phyloP scores from a whole-genome alignment of 2,797 vertebrate species.

The Ciconia nigra region DNA sequence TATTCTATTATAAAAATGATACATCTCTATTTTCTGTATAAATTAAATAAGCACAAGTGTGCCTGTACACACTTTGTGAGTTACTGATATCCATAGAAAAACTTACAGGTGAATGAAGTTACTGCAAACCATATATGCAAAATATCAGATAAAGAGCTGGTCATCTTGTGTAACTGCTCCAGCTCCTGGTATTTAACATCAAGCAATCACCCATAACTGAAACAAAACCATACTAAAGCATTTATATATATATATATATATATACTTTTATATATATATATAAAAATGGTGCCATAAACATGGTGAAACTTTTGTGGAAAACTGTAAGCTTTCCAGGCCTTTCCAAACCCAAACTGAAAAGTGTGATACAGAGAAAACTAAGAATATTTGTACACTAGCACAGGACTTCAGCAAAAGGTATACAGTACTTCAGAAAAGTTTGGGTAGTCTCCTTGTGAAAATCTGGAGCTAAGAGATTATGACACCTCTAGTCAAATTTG shows the following conservation, averaged over 20 bases:
- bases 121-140: not conserved
- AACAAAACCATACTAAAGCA: not conserved
- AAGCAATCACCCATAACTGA: not conserved
- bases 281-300: not conserved
- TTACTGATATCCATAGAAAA: not conserved
- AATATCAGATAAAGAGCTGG: not conserved
- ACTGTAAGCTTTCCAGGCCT: not conserved
- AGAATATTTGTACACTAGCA: not conserved
- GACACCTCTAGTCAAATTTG: not conserved
- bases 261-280: not conserved
- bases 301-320: not conserved
- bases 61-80: not conserved
- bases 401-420: not conserved
- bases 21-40: not conserved
- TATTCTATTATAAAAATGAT: not conserved
- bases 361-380: not conserved
- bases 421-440: not conserved
- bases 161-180: not conserved
- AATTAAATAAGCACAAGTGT: not conserved
- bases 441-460: not conserved
- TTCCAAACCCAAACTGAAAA: not conserved
- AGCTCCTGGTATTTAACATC: not conserved
- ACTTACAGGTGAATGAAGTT: not conserved
- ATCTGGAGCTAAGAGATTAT: not conserved
- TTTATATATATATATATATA: not conserved